Evolutionary conservation across 2,888 invertebrate species (phyloP), one percentile per base, ranked within the genome.

Genomic region (Sinhomidia bicolor): DNA sequence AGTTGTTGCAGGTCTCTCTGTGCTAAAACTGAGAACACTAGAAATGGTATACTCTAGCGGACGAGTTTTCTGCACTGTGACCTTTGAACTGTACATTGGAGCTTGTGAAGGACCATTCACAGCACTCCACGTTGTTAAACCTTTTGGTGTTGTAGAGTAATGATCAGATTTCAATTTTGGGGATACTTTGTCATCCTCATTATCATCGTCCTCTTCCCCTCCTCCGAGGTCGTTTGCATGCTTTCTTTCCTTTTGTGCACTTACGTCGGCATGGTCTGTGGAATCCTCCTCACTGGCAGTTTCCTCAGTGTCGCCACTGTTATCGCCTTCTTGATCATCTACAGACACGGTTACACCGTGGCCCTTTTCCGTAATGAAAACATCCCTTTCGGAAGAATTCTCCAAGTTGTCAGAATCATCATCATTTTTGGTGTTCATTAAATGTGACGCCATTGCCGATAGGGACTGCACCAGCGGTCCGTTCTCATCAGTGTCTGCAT

Each of bases 121-220:
- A 10, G 89, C 92, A 76, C 91, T 91, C 92, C 92, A 92, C n/a
- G 92, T 92, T 20, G 91, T 91, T 57, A 92, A 71, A 23, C 91
- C 92, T 81, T 92, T 92, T 7, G 92, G 92, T 9, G 92, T 91
- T 29, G 92, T 91, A 51, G 91, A 79, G 60, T 79, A 74, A 17
- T 84, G 87, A 54, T 90, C 90, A 14, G 90, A 90, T 81, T 89
- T 89, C 51, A 84, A 82, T 44, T 89, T 87, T 23, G 84, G 47
- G 9, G 81, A 41, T 23, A 84, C 36, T 57, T 82, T 85, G 7
- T 80, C 85, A 14, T 80, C 54, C 44, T 79, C 83, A 9, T 29
- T 68, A 54, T 83, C 76, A 14, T 90, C 90, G 0, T 89, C 89
- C 10, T 81, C 85, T 47, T 62, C 84, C 0, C 71, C 82, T 0